Evolutionary conservation across 2,797 vertebrate genomes (phyloP), one percentile per base, ranked within the genome.

Genomic region (Sebastes trivittatus): DNA sequence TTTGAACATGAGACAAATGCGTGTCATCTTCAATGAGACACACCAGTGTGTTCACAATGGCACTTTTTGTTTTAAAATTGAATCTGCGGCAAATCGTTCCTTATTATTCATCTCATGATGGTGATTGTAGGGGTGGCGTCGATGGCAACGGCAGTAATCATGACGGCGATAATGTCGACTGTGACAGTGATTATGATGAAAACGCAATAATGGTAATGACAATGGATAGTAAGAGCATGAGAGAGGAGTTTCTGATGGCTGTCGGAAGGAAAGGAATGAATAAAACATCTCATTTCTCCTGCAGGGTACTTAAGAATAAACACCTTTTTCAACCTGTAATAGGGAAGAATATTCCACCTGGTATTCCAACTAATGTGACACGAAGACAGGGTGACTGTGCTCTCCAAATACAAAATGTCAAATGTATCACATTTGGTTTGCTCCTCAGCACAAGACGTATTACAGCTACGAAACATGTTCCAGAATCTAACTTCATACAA

Each of bases 151-250:
- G 46, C 63, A 56, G 81, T 81, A 81, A 84, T 84, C 79, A 55
- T 10, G 78, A n/a, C 27, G 22, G 23, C 32, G 72, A 73, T 82
- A 84, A 84, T 64, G 67, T 64, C 1, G 67, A 36, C 70, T 46
- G 54, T 78, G 83, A 87, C 83, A 72, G 67, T 77, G 83, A 87
- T 87, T 69, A 65, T 87, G 80, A 87, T 78, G 83, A 79, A 87
- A 71, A 49, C 20, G 64, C 61, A 80, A 82, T 78, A 75, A 82
- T 38, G 69, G 30, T 58, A 65, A 85, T 60, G 70, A 68, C 54
- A n/a, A 64, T n/a, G 46, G 71, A 77, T 7, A 20, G 42, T 34
- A 11, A 32, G 25, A 75, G 70, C 66, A 7, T 27, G 83, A 68
- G 32, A 27, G 68, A 62, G 42, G 71, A 64, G 64, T n/a, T n/a